phyloP scores from a whole-genome alignment of 2,113 vertebrate genomes.

The Rana temporaria region DNA sequence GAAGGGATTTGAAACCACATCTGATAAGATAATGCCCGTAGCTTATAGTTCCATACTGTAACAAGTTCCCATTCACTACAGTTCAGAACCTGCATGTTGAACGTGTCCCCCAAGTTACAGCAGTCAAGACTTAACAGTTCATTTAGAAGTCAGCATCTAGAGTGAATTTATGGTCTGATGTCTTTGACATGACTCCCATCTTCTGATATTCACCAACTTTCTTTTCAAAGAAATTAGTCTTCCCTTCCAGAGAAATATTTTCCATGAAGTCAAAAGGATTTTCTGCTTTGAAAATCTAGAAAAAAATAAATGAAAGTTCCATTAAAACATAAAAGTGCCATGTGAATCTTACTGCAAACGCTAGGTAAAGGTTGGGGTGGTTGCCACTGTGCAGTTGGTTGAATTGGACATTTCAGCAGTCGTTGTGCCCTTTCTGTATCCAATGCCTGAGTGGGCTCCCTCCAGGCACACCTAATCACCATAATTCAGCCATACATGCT shows the following conservation, averaged over 20 bases:
- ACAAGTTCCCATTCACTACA: neutral
- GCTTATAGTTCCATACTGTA: constrained; percentile 15
- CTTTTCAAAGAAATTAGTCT: constrained; percentile 99
- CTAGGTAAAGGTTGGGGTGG: no score
- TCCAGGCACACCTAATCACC: no score
- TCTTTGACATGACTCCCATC: constrained; percentile 93
- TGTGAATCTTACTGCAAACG: no score
- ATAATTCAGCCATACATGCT: no score
- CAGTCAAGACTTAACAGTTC: neutral
- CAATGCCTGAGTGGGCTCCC: no score
- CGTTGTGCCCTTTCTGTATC: no score
- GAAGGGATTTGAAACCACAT: no score
- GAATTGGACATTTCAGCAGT: no score
- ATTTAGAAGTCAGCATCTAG: constrained; percentile 92
- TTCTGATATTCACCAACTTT: constrained; percentile 95
- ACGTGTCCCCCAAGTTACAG: neutral
- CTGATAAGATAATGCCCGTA: neutral
- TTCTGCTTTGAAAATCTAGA: constrained; percentile 84
- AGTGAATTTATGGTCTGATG: constrained; percentile 89
- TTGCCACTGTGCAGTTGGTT: no score
- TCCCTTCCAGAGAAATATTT: constrained; percentile 97
- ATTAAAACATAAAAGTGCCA: no score
- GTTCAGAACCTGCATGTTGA: neutral
- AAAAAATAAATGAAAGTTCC: constrained; percentile 54
- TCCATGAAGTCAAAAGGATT: constrained; percentile 99